A percentile compares a stretch with the other conserved stretches of the same genome.
Conservation (phyloP, 2,113 vertebrate genomes). For the Rana temporaria region DNA sequence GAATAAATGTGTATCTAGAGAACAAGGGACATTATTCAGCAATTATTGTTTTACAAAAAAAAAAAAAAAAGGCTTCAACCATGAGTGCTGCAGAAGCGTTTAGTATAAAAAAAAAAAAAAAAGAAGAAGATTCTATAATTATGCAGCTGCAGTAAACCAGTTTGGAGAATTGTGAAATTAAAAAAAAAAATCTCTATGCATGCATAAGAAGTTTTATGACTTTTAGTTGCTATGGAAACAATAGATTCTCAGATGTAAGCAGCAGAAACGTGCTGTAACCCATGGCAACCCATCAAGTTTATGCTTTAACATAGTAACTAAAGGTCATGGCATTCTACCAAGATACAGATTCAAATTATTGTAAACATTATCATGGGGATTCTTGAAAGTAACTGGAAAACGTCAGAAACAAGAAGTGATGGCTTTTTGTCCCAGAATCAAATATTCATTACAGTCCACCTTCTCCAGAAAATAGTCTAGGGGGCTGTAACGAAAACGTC, state of each 20-base stretch:
- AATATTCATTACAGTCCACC: too few relatives aligned
- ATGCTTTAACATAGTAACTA: not conserved
- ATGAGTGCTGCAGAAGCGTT: not conserved
- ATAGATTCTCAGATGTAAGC: slow-evolving; percentile 5
- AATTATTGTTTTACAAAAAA: slow-evolving; percentile 13
- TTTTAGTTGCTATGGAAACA: slow-evolving; percentile 14
- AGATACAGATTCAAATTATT: too few relatives aligned
- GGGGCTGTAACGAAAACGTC: too few relatives aligned
- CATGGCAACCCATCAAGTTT: not conserved
- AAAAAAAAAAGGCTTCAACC: not conserved
- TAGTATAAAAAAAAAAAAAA: not conserved
- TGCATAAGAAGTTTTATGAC: slow-evolving; percentile 20
- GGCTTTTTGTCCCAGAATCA: too few relatives aligned
- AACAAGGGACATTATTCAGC: not conserved
- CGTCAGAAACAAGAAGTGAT: too few relatives aligned
- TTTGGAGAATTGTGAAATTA: slow-evolving; percentile 17
- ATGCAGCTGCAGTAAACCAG: not conserved
- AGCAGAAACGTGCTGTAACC: slow-evolving; percentile 14
- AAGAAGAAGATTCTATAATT: slow-evolving; percentile 8
- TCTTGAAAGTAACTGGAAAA: too few relatives aligned
- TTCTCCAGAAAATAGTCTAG: too few relatives aligned
- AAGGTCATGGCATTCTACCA: too few relatives aligned
- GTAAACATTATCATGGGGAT: too few relatives aligned
- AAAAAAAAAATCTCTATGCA: not conserved
- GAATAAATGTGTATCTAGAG: not conserved